These are phyloP conservation scores for Crotalus viridis DNA, from an alignment of 2,113 vertebrate species.

Conservation along the genomic window DNA sequence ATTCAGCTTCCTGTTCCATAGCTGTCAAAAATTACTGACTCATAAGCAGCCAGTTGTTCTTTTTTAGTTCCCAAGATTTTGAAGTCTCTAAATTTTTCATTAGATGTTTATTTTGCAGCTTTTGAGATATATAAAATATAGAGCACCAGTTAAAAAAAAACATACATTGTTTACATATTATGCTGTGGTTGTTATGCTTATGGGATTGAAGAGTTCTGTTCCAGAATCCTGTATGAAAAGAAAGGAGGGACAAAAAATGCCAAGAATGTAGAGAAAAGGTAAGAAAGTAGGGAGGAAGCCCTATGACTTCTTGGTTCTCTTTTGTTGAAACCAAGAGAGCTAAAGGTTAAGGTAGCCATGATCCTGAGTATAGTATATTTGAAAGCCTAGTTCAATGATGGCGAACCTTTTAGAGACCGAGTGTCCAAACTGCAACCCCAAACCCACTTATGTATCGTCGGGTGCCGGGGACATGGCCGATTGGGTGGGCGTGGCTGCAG, in stretches of 20 bases:
- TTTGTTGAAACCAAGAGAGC: neutral
- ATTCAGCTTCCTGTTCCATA: constrained; percentile 51
- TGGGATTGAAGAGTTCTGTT: neutral
- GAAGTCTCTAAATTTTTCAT: neutral
- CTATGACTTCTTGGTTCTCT: neutral
- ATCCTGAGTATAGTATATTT: neutral
- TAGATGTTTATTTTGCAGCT: constrained; percentile 4
- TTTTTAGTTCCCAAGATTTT: neutral
- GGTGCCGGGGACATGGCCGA: too few species aligned
- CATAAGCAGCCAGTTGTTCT: constrained; percentile 26
- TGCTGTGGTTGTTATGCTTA: neutral
- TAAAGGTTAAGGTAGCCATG: neutral
- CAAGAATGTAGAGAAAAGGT: neutral
- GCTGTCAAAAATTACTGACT: constrained; percentile 54
- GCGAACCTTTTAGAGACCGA: too few species aligned
- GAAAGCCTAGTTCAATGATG: neutral
- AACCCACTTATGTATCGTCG: too few species aligned
- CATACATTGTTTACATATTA: neutral
- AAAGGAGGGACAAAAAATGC: neutral
- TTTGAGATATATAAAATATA: constrained; percentile 36
- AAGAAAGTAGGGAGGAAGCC: neutral
- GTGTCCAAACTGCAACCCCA: too few species aligned
- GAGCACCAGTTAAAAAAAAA: neutral
- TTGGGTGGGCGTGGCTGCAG: too few species aligned
- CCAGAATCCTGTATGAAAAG: neutral